Percentiles rank a stretch among this genome's conserved stretches.
phyloP scores from a whole-genome alignment of 92 coral and sea anemone species.

The Porites lobata region DNA sequence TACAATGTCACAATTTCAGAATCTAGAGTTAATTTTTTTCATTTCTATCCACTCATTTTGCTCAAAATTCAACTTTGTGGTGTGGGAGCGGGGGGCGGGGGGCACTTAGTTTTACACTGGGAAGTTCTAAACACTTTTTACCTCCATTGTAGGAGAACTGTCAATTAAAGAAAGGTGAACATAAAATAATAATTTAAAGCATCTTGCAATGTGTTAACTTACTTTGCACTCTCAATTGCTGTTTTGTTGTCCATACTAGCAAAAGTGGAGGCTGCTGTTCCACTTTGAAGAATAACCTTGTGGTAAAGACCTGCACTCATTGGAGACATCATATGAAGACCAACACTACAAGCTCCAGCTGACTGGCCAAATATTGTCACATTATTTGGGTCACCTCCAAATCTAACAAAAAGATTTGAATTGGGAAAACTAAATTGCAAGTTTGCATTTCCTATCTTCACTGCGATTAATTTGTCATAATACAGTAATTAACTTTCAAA shows the following conservation, averaged over 20 bases:
- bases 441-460: too few species aligned
- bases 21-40: too few species aligned
- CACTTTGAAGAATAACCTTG: conserved; percentile 69
- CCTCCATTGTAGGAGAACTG: neutral
- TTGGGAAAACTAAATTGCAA: too few species aligned
- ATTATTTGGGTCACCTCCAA: conserved; percentile 10
- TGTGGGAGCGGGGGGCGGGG: too few species aligned
- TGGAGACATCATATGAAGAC: conserved; percentile 68
- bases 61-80: too few species aligned
- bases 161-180: neutral
- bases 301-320: conserved; percentile 52
- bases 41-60: too few species aligned
- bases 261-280: conserved; percentile 39
- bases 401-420: neutral
- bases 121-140: too few species aligned
- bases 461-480: too few species aligned
- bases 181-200: neutral
- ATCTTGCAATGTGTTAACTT: neutral
- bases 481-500: too few species aligned
- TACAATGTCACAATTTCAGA: too few species aligned
- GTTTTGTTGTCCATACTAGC: conserved; percentile 16
- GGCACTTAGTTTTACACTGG: too few species aligned
- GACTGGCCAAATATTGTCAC: conserved; percentile 17
- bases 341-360: conserved; percentile 58
- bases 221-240: conserved; percentile 24